Conservation (phyloP, 1,140 invertebrate species). For the Mamestra configurata region DNA sequence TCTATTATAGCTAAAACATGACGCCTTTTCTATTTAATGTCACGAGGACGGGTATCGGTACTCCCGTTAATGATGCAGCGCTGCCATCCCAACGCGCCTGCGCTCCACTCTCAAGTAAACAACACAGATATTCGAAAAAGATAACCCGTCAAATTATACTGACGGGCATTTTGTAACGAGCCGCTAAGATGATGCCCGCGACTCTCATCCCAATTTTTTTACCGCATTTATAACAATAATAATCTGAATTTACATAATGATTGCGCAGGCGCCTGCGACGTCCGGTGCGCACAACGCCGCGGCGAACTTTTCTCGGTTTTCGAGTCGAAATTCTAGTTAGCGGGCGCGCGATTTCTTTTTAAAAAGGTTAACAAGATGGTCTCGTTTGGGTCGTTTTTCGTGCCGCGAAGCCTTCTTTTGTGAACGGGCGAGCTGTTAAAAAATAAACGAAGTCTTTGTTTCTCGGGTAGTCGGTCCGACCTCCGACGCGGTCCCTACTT, state of each 20-base stretch:
- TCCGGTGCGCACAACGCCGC: conserved; percentile 68
- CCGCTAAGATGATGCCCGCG: conserved; percentile 66
- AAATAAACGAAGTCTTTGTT: conserved; percentile 88
- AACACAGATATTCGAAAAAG: conserved; percentile 60
- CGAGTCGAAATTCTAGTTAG: conserved; percentile 87
- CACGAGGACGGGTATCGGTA: conserved; percentile 61
- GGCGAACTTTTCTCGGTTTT: conserved; percentile 84
- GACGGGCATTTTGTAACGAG: conserved; percentile 68
- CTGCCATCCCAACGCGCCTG: conserved; percentile 11
- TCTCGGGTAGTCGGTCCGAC: conserved; percentile 86
- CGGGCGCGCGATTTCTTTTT: conserved; percentile 85
- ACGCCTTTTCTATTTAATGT: conserved; percentile 66
- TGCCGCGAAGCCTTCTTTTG: conserved; percentile 85
- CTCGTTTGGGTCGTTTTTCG: conserved; percentile 86
- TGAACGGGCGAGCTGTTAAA: conserved; percentile 87
- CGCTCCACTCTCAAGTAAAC: conserved; percentile 46
- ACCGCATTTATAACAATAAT: conserved; percentile 70
- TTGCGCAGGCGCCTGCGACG: conserved; percentile 80
- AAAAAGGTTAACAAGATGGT: conserved; percentile 87
- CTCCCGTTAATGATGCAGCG: conserved; percentile 64
- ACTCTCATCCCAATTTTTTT: conserved; percentile 65
- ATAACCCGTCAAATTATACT: conserved; percentile 70
- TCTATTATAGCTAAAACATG: conserved; percentile 67
- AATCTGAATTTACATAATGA: conserved; percentile 84
- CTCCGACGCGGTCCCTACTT: conserved; percentile 86